Percentiles rank a stretch among this genome's conserved stretches.
Evolutionary conservation across 2,113 vertebrate genomes (phyloP).

Genomic region (Daboia siamensis): DNA sequence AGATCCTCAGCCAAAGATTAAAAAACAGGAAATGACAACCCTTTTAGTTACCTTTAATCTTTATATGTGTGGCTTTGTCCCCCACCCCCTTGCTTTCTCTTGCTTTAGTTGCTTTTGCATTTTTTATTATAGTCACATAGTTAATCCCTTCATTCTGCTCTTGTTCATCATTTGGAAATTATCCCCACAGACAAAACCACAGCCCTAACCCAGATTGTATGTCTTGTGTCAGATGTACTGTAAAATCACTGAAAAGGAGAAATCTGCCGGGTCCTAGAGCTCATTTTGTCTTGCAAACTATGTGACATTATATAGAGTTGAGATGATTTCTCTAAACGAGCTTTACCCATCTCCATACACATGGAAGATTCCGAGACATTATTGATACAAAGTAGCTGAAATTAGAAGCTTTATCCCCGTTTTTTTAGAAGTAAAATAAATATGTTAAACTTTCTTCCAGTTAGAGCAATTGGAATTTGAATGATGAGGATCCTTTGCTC

Average conservation of each 20-base stretch:
- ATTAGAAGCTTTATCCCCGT: background rate
- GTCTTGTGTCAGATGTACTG: constrained; percentile 66
- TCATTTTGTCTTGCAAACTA: constrained; percentile 19
- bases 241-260: constrained; percentile 56
- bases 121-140: constrained; percentile 61
- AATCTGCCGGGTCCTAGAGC: constrained; percentile 74
- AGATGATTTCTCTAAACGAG: background rate
- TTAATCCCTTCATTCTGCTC: constrained; percentile 63
- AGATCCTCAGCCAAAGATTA: constrained; percentile 39
- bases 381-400: background rate
- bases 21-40: constrained; percentile 61
- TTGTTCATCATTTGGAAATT: constrained; percentile 51
- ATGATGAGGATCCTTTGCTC: background rate
- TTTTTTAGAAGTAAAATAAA: background rate
- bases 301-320: background rate
- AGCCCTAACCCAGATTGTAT: constrained; percentile 68
- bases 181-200: constrained; percentile 59
- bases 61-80: constrained; percentile 21
- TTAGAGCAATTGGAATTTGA: background rate
- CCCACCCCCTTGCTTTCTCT: constrained; percentile 53
- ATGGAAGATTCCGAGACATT: background rate
- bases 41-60: constrained; percentile 71
- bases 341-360: background rate
- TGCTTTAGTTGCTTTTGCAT: constrained; percentile 45
- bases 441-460: background rate